Evolutionary conservation across 92 coral and sea anemone species (phyloP), one percentile per base, ranked within the genome.

Genomic region (Siderastrea radians): DNA sequence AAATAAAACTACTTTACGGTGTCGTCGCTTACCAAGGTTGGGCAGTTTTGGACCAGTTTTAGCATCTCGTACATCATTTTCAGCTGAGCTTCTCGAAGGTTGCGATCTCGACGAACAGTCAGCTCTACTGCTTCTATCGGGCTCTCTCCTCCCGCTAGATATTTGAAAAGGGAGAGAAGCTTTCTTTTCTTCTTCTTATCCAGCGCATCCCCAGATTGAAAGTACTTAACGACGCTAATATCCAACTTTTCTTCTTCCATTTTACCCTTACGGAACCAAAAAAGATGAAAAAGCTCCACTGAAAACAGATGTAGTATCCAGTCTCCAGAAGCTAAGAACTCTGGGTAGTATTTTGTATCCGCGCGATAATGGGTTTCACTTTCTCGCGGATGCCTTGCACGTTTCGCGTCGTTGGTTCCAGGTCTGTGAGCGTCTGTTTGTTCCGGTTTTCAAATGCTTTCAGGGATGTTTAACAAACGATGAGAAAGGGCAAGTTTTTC

Each of bases 71-170:
- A 90, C 79, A 93, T 65, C 6, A 93, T 67, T 62, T 82, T 95
- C 73, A 93, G 78, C 75, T 97, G 98, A 26, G 94, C 94, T 52
- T 93, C 91, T 69, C 92, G 96, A 49, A 97, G 95, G 64, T 93
- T 70, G 46, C 84, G 90, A 83, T 97, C 87, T 67, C 99, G 91
- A 6, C 98, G 94, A 49, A 97, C 84, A 6, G 96, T 95, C 66
- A 26, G 88, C 71, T 95, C 86, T 7, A 97, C 89, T 10, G 95
- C 99, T 90, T 97, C 99, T 53, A 95, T 59, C 2, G 99, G 99
- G 54, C 93, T 92, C 61, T 97, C 99, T 16, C 94, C 96, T 38
- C 99, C 99, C 53, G 92, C 90, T 48, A 97, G 81, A 81, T 77
- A 95, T 57, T 78, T 83, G 74, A 97, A 95, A 17, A 95, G 91